These are phyloP conservation scores for Mormoops blainvillei DNA, from an alignment of 2,113 vertebrate genomes.

Conservation along the genomic window DNA sequence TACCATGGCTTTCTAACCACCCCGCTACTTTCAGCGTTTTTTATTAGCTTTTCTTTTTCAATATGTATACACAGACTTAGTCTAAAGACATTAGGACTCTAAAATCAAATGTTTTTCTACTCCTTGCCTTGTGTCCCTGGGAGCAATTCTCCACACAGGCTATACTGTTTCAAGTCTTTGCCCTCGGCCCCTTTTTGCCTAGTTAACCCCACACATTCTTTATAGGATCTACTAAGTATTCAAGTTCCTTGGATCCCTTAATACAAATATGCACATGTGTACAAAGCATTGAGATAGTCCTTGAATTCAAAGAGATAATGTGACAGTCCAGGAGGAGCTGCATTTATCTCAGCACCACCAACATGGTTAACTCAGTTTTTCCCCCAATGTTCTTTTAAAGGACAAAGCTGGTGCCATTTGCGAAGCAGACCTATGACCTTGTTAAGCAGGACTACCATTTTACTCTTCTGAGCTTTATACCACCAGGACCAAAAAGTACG, in stretches of 20 bases:
- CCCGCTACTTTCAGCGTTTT: not conserved
- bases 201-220: not conserved
- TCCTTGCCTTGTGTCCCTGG: not conserved
- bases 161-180: not conserved
- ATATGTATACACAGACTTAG: not conserved
- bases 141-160: not conserved
- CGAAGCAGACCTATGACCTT: too few relatives aligned
- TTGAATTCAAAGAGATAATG: not conserved
- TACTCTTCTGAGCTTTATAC: too few relatives aligned
- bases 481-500: too few relatives aligned
- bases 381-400: not conserved
- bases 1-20: not conserved
- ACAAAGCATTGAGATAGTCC: not conserved
- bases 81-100: not conserved
- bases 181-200: not conserved
- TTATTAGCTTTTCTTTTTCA: not conserved
- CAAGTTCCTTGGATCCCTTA: not conserved
- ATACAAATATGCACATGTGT: not conserved
- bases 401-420: too few relatives aligned
- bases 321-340: not conserved
- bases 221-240: not conserved
- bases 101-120: not conserved
- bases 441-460: too few relatives aligned
- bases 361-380: not conserved
- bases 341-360: not conserved